Conservation (phyloP, 2,888 invertebrate species). For the Diaprepes abbreviatus region DNA sequence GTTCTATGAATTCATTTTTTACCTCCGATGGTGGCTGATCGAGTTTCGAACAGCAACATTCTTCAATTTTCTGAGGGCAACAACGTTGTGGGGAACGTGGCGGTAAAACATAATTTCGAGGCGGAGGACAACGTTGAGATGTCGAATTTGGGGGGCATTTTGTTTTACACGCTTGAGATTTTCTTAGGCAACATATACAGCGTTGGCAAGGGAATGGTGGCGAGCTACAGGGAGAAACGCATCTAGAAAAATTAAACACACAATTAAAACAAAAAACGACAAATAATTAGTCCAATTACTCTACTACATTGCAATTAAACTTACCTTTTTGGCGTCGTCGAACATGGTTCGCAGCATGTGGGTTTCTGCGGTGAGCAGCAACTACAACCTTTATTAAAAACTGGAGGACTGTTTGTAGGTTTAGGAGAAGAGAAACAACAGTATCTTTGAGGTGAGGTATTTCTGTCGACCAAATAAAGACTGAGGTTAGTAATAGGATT, state of each 20-base stretch:
- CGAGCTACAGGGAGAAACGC: background rate
- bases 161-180: constrained; percentile 9
- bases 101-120: constrained; percentile 30
- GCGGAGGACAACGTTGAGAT: constrained; percentile 32
- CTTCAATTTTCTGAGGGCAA: constrained; percentile 34
- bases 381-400: constrained; percentile 12
- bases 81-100: constrained; percentile 23
- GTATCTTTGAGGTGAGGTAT: constrained; percentile 33
- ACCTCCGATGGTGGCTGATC: background rate
- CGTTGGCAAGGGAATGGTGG: constrained; percentile 25
- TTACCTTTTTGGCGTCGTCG: constrained; percentile 16
- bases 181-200: constrained; percentile 9
- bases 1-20: too few relatives aligned
- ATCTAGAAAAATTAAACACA: too few relatives aligned
- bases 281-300: too few relatives aligned
- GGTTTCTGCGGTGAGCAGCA: constrained; percentile 11
- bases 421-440: constrained; percentile 19
- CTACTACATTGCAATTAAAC: background rate
- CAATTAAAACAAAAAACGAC: too few relatives aligned
- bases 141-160: constrained; percentile 14
- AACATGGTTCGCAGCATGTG: background rate
- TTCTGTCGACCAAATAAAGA: background rate
- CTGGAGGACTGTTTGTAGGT: constrained; percentile 7
- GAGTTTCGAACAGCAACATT: constrained; percentile 8
- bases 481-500: too few relatives aligned